Evolutionary conservation across 1,140 invertebrate genomes (phyloP), one percentile per base, ranked within the genome.

Genomic region (Aplysia californica): DNA sequence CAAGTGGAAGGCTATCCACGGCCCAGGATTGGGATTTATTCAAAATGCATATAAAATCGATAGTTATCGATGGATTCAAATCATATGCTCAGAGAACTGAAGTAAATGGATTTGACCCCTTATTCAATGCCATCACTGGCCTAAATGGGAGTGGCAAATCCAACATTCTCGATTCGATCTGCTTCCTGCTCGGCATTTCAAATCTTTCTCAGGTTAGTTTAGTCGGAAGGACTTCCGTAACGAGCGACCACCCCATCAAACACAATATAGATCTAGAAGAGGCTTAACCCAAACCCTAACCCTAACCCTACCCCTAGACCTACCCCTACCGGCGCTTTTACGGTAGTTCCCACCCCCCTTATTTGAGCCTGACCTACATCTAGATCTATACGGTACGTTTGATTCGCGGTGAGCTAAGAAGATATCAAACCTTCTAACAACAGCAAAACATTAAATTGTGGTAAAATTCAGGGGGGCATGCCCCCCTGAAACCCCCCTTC

Each of bases 101-200:
- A 90, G 94, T 99, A n/a, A 94, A 93, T 78, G 95, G 94, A 29
- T 99, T 99, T 89, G 98, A 99, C 90, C 93, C 92, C 4, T 93
- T 96, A 89, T 99, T 99, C 87, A 99, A 99, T 87, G 98, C 98
- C 15, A 99, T 99, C 64, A 99, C 98, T 55, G 98, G 98, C 18
- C 90, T 99, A 6, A 99, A 99, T 91, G 98, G 98, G 3, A 97
- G 95, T 78, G 98, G 98, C 64, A 99, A 99, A 91, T 99, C 97
- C 0, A 99, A 99, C 87, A 97, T 99, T 87, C 91, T 99, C 58
- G 98, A 99, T 91, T 94, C 96, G 18, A 99, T 99, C 90, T 99
- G 98, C 90, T 99, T 99, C 90, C 94, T 99, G 20, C 90, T 99
- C 2, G 98, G 98, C 59, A 98, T 99, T 41, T 94, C 94, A n/a